Base-by-base conservation (phyloP, 2,113 vertebrate genomes). In the Oreochromis niloticus region DNA sequence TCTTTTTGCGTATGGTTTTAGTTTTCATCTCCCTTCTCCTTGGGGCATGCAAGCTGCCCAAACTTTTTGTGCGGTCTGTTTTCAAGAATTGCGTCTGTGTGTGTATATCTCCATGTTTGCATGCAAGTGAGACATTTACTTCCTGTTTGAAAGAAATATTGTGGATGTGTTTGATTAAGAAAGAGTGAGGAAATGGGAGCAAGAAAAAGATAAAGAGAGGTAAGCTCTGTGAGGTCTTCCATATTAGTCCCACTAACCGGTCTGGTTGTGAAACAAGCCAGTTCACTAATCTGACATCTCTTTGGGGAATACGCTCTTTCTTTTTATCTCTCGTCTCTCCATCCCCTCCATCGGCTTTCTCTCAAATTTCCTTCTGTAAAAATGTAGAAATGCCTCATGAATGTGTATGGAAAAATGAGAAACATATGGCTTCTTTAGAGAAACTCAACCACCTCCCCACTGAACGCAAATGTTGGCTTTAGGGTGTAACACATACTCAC, bases 361-460 rank as follows among this genome's bases (percentile, higher is more conserved):
- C 66, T 56, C 34, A 2, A 24, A 32, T 83, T 85, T 80, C 78
- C 54, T 85, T 82, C 84, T 75, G 56, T 85, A 79, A 91, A 93
- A 93, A 94, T 93, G 89, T 92, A 93, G 85, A 96, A 93, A 93
- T 92, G 85, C 85, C 89, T 94, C 93, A 93, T 95, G 95, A 94
- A 94, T 95, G 94, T 93, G 93, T 93, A 94, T 91, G 83, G 81
- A 90, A 85, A 87, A 95, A 96, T 90, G 83, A 95, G 91, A 93
- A 95, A 88, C 94, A 95, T 82, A 94, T 95, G 95, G 88, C 52
- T 87, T 81, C 82, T 71, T 83, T 86, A 36, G 88, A 91, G 61
- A 81, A 87, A 88, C 88, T 89, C 46, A 19, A 32, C 86, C 50
- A 52, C 89, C 89, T 92, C 89, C 86, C 88, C 88, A 90, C 81